These are phyloP conservation scores for Eumerus sabulonum DNA, from an alignment of 2,888 invertebrate species.

Conservation along the genomic window DNA sequence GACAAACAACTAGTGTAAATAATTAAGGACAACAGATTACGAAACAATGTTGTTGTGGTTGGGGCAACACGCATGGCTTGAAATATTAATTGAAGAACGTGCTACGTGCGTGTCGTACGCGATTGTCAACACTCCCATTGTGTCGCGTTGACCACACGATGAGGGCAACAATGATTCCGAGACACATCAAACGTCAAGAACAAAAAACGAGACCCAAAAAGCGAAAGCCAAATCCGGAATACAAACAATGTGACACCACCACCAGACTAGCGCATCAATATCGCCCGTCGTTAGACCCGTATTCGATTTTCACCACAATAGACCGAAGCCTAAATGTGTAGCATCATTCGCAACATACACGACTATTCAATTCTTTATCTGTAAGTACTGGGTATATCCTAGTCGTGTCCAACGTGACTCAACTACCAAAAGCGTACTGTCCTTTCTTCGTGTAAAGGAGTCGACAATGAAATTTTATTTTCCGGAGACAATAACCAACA, in stretches of 20 bases:
- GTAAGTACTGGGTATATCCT: constrained; percentile 49
- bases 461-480: constrained; percentile 47
- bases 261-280: constrained; percentile 35
- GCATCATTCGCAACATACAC: not conserved
- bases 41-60: constrained; percentile 55
- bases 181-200: too few relatives aligned
- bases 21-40: constrained; percentile 61
- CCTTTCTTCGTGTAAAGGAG: constrained; percentile 32
- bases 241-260: constrained; percentile 23
- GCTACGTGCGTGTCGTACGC: constrained; percentile 43
- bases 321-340: not conserved
- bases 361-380: constrained; percentile 54
- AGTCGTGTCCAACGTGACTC: constrained; percentile 51
- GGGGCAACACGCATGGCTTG: constrained; percentile 49
- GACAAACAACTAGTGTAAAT: constrained; percentile 61
- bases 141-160: too few relatives aligned
- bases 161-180: too few relatives aligned
- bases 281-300: constrained; percentile 11
- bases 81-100: constrained; percentile 55
- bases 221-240: constrained; percentile 18
- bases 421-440: constrained; percentile 50
- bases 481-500: constrained; percentile 58
- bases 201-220: too few relatives aligned
- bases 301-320: constrained; percentile 13
- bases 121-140: too few relatives aligned